Evolutionary conservation across 1,140 invertebrate genomes (phyloP).

Genomic region (Periplaneta americana): DNA sequence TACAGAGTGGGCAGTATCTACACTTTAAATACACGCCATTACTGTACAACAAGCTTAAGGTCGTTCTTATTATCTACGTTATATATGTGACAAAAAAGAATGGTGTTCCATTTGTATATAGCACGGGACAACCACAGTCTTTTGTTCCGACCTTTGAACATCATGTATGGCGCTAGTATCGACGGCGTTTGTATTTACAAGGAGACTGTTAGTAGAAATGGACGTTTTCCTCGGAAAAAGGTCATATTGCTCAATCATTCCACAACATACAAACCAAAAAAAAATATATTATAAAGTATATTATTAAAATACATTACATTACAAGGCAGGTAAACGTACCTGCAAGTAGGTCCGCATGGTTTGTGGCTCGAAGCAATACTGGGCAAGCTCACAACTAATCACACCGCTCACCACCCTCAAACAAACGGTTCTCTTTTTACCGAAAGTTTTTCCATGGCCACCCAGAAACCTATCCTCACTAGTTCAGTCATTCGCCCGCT

Average conservation of each 20-base stretch:
- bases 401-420: not conserved
- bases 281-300: slow-evolving; percentile 4
- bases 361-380: slow-evolving; percentile 16
- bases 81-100: not conserved
- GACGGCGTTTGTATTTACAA: not conserved
- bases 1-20: not conserved
- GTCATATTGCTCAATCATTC: slow-evolving; percentile 15
- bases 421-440: not conserved
- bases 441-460: not conserved
- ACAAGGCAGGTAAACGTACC: not conserved
- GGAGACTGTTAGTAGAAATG: not conserved
- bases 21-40: not conserved
- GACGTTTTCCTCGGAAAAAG: slow-evolving; percentile 11
- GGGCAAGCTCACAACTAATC: not conserved
- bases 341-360: not conserved
- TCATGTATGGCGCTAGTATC: not conserved
- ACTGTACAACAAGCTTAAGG: not conserved
- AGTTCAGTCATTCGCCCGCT: not conserved
- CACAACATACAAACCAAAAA: slow-evolving; percentile 1
- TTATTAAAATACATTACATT: not conserved
- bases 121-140: not conserved
- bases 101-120: not conserved
- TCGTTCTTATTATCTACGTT: not conserved
- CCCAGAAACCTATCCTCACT: not conserved
- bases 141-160: not conserved